Base-by-base conservation (phyloP, 2,113 vertebrate species). In the Edolisoma coerulescens region DNA sequence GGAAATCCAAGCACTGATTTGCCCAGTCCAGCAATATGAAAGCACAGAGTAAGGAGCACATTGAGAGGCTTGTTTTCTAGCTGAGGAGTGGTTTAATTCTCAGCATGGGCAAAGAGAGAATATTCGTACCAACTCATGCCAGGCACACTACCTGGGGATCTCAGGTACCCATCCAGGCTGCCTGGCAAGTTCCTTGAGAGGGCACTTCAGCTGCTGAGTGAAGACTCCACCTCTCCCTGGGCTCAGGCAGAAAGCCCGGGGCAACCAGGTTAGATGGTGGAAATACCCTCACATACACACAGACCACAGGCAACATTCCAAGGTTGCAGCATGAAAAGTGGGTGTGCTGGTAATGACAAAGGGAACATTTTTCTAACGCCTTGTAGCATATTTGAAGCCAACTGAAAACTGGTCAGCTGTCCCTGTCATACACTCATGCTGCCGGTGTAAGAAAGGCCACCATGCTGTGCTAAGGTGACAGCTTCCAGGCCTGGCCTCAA, bases 311-410 rank as follows among this genome's bases (percentile, higher is more conserved):
- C 45, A 47, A 56, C 24, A 41, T 50, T 63, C 53, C 50, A 60
- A 74, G 64, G 71, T 6, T 92, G 79, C 85, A 87, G 39, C 1
- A 5, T 50, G 65, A 60, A 37, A 83, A 73, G 77, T 26, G 45
- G 39, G 24, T 39, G 81, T 59, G 65, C 74, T 87, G 88, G 67
- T 19, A 77, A 52, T 6, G 74, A 83, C 32, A 30, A 56, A 57
- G 37, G 13, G 10, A 87, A 42, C 8, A 0, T 24, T 80, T 59
- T 44, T 11, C 52, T 30, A 67, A 54, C 0, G 0, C 41, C 47
- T 24, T 50, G 41, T 17, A 53, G 79, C 37, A n/a, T 26, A 7
- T 22, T 13, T 39, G 82, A 88, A 84, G 76, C 6, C 3, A 88
- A 32, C 24, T 50, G 30, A 47, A 23, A 74, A 50, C 14, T 6